Conservation (phyloP, 2,113 vertebrate genomes). For the Apteryx owenii region DNA sequence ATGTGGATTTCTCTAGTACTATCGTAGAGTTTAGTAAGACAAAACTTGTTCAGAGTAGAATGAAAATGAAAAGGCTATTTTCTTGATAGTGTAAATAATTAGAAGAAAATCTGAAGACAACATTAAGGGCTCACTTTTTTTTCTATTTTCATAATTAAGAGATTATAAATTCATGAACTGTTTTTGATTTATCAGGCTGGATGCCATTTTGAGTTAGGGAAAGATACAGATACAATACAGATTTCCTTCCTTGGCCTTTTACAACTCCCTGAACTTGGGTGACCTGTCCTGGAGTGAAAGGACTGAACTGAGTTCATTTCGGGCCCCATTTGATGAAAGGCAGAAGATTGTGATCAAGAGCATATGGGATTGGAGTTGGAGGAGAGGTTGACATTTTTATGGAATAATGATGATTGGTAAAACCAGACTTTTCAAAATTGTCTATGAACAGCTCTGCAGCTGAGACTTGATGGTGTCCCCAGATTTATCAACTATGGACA, state of each 20-base stretch:
- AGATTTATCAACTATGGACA: conserved; percentile 74
- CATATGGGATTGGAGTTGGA: conserved; percentile 47
- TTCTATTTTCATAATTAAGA: not conserved
- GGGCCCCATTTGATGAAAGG: conserved; percentile 71
- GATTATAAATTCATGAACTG: not conserved
- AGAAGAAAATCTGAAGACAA: not conserved
- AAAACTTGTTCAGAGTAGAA: not conserved
- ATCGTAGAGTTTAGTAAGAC: not conserved
- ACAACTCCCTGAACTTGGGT: conserved; percentile 53
- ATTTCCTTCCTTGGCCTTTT: conserved; percentile 31
- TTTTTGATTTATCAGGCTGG: not conserved
- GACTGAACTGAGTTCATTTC: not conserved
- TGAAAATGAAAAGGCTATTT: not conserved
- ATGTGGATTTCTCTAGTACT: not conserved
- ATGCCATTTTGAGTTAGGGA: not conserved
- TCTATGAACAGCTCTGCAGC: conserved; percentile 30
- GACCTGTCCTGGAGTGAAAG: conserved; percentile 29
- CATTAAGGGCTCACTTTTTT: not conserved
- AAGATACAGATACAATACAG: not conserved
- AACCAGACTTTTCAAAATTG: conserved; percentile 11
- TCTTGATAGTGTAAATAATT: not conserved
- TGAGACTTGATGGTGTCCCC: conserved; percentile 14
- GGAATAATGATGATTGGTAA: conserved; percentile 74
- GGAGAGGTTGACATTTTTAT: conserved; percentile 72
- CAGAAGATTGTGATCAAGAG: conserved; percentile 74